phyloP scores from a whole-genome alignment of 2,113 vertebrate genomes.

The Galbula dea region DNA sequence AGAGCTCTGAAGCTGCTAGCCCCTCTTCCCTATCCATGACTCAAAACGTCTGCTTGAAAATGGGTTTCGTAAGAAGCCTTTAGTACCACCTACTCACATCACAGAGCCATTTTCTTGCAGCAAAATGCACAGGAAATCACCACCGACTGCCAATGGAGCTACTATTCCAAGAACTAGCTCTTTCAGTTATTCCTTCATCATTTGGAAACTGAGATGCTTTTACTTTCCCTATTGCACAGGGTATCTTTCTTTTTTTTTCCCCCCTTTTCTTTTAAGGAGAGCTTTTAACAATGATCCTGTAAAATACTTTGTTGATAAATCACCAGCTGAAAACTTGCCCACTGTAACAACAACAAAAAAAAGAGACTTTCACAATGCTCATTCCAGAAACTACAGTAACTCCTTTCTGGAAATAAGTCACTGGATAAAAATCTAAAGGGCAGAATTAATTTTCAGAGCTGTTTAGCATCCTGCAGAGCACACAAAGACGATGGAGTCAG shows the following conservation, averaged over 20 bases:
- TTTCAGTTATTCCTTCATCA: slow-evolving; percentile 44
- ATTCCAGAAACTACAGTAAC: slow-evolving; percentile 77
- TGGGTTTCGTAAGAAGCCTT: slow-evolving; percentile 67
- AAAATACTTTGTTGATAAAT: slow-evolving; percentile 71
- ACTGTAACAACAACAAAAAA: slow-evolving; percentile 34
- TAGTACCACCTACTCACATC: slow-evolving; percentile 78
- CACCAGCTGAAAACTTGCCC: slow-evolving; percentile 73
- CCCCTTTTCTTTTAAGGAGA: slow-evolving; percentile 6
- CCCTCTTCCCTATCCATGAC: slow-evolving; percentile 52
- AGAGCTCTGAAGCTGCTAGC: slow-evolving; percentile 33
- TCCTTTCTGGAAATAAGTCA: slow-evolving; percentile 79
- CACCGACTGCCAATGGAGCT: slow-evolving; percentile 50
- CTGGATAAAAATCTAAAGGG: slow-evolving; percentile 57
- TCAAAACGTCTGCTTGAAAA: slow-evolving; percentile 60
- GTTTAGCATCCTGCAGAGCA: slow-evolving; percentile 48
- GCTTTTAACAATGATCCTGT: slow-evolving; percentile 63
- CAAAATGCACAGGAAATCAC: slow-evolving; percentile 69
- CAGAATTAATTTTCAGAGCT: slow-evolving; percentile 33
- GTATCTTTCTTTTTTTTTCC: background rate
- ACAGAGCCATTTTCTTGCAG: slow-evolving; percentile 24
- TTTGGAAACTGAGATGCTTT: slow-evolving; percentile 41
- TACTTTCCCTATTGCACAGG: slow-evolving; percentile 57
- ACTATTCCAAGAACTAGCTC: slow-evolving; percentile 67
- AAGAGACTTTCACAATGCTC: slow-evolving; percentile 69
- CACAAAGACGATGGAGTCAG: slow-evolving; percentile 33